phyloP scores from a whole-genome alignment of 2,888 invertebrate genomes.

The Pristionchus japonicus region DNA sequence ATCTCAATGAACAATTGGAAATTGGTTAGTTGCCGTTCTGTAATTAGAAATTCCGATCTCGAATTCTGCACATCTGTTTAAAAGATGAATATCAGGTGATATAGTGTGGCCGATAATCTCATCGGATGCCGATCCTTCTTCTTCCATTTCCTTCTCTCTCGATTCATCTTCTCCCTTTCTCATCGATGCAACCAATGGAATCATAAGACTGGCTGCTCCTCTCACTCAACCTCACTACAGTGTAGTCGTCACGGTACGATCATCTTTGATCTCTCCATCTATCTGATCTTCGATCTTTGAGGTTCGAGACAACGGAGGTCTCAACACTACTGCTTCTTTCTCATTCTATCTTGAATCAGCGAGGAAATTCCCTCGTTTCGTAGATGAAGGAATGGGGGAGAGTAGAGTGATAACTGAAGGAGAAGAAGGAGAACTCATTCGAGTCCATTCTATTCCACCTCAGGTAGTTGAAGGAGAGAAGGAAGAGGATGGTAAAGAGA shows the following conservation, averaged over 20 bases:
- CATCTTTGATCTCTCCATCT: neutral
- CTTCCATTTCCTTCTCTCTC: neutral
- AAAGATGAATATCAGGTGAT: constrained; percentile 40
- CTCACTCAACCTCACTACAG: constrained; percentile 41
- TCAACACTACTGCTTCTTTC: constrained; percentile 52
- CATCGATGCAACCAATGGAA: constrained; percentile 18
- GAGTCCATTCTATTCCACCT: neutral
- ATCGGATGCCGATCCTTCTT: constrained; percentile 52
- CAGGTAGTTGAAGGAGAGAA: neutral
- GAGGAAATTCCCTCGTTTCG: constrained; percentile 49
- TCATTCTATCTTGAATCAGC: constrained; percentile 53
- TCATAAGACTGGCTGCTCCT: neutral
- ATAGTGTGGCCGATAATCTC: constrained; percentile 56
- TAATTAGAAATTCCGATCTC: neutral
- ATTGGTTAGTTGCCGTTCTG: neutral
- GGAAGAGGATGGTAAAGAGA: no score
- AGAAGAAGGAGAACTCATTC: constrained; percentile 21
- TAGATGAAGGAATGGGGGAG: neutral
- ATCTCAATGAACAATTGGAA: constrained; percentile 49
- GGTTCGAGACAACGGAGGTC: constrained; percentile 50
- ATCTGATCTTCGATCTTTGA: neutral
- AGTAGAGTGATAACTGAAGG: neutral
- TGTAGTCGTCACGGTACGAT: constrained; percentile 19
- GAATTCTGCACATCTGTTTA: neutral
- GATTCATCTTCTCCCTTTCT: constrained; percentile 28